Evolutionary conservation across 1,140 invertebrate genomes (phyloP).

Genomic region (Semibalanus balanoides): DNA sequence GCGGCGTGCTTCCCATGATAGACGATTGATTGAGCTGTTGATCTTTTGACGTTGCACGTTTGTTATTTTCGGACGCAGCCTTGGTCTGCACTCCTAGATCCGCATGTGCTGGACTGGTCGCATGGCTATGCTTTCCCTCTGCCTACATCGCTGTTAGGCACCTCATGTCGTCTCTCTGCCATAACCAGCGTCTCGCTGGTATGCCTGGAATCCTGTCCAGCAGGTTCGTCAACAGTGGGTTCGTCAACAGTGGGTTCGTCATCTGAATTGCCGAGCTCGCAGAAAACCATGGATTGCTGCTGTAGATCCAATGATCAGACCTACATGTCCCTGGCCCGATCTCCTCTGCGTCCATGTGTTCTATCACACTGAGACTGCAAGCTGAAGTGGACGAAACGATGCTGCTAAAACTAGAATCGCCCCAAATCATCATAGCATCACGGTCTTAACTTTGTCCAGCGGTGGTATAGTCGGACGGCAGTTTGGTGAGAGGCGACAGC

Average conservation of each 20-base stretch:
- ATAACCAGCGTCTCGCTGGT: neutral
- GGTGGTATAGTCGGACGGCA: neutral
- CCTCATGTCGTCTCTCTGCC: too few species aligned
- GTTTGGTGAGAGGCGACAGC: neutral
- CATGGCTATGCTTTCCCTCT: too few species aligned
- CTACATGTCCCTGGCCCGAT: too few species aligned
- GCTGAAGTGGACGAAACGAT: neutral
- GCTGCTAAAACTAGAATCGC: neutral
- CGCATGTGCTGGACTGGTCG: neutral
- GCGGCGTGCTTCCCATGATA: neutral
- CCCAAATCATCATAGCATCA: neutral
- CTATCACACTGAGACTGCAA: neutral
- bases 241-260: neutral
- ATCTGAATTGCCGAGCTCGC: neutral
- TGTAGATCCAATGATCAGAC: too few species aligned
- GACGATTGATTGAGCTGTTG: neutral
- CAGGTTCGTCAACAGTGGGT: neutral
- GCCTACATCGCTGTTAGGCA: too few species aligned
- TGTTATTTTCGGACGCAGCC: neutral
- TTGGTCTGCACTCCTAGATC: neutral
- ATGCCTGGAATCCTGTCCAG: neutral
- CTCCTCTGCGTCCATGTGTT: neutral
- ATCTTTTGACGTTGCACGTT: neutral
- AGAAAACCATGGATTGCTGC: neutral
- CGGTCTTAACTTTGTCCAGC: too few species aligned